phyloP scores from a whole-genome alignment of 2,113 vertebrate species.

The Mustelus asterias region DNA sequence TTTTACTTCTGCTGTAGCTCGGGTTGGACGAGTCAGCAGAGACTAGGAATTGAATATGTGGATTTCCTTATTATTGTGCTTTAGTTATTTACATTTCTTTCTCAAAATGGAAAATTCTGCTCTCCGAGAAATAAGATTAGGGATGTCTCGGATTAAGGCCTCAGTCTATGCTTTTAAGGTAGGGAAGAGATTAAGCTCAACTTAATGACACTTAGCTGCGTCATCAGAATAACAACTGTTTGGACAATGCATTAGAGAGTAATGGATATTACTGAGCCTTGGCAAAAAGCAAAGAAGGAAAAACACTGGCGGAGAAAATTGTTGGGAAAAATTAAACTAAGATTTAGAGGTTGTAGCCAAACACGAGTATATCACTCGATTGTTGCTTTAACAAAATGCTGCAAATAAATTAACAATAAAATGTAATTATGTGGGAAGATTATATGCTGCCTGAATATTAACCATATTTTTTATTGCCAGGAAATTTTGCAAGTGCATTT shows the following conservation, averaged over 20 bases:
- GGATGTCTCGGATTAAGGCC: not conserved
- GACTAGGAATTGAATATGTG: not conserved
- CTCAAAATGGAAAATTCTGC: not conserved
- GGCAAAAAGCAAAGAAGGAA: not conserved
- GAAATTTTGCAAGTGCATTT: conserved; percentile 80
- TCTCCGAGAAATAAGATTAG: not conserved
- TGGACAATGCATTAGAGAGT: not conserved
- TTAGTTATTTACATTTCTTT: not conserved
- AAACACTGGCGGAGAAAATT: not conserved
- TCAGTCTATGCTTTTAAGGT: not conserved
- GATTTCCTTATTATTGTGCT: not conserved
- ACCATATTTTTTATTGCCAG: conserved; percentile 48
- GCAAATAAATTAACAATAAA: not conserved
- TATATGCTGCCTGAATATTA: not conserved
- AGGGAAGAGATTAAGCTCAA: not conserved
- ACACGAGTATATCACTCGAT: not conserved
- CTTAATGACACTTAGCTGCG: not conserved
- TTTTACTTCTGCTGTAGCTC: not conserved
- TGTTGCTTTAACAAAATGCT: not conserved
- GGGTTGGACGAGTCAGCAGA: not conserved
- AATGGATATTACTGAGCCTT: not conserved
- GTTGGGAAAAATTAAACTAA: not conserved
- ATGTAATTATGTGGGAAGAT: not conserved
- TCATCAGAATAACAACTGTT: not conserved
- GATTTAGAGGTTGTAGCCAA: not conserved